A percentile compares a stretch with the other conserved stretches of the same genome.
Conservation (phyloP, 2,888 invertebrate species). For the Andrena minutula region DNA sequence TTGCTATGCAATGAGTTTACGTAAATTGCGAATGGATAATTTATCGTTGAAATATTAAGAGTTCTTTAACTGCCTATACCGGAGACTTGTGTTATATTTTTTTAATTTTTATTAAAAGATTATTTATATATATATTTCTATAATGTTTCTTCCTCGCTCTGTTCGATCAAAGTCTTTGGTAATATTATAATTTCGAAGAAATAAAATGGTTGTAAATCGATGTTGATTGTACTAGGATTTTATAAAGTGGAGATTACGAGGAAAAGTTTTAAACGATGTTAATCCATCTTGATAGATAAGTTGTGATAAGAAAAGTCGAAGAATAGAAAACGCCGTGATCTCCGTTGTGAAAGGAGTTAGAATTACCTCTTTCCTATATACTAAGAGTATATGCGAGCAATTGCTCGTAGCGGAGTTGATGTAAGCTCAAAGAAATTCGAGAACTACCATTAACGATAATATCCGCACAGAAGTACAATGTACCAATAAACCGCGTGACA, state of each 20-base stretch:
- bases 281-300: slow-evolving; percentile 22
- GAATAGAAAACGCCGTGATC: neutral
- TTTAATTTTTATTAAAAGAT: neutral
- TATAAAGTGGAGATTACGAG: neutral
- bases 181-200: slow-evolving; percentile 4
- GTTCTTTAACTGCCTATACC: slow-evolving; percentile 27
- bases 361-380: slow-evolving; percentile 1
- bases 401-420: neutral
- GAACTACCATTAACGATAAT: slow-evolving; percentile 5
- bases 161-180: slow-evolving; percentile 12
- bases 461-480: neutral
- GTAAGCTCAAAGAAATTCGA: neutral
- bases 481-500: slow-evolving; percentile 17
- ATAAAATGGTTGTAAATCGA: slow-evolving; percentile 12
- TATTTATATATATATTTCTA: slow-evolving; percentile 13
- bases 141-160: slow-evolving; percentile 14
- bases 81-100: slow-evolving; percentile 4
- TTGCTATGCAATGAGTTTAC: slow-evolving; percentile 61
- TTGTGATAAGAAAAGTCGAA: slow-evolving; percentile 7
- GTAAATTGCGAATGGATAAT: slow-evolving; percentile 14
- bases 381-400: neutral
- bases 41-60: slow-evolving; percentile 33
- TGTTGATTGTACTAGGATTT: slow-evolving; percentile 7
- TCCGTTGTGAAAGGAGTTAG: slow-evolving; percentile 10
- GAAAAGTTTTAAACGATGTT: slow-evolving; percentile 17